Evolutionary conservation across 2,888 invertebrate species (phyloP).

Genomic region (Harmothoe impar): DNA sequence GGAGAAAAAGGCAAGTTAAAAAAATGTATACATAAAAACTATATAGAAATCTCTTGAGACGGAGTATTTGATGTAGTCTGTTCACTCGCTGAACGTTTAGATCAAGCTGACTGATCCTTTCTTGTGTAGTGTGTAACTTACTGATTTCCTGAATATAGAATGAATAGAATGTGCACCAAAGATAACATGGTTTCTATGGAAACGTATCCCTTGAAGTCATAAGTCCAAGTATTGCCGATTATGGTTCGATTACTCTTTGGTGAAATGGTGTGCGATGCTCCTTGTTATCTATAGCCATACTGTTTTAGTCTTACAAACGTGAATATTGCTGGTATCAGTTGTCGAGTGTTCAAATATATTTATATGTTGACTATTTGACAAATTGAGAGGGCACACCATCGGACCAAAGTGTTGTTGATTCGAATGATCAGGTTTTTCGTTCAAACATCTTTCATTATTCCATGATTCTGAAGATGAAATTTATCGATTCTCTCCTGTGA

Average conservation of each 20-base stretch:
- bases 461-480: neutral
- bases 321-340: neutral
- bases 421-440: neutral
- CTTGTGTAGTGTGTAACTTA: neutral
- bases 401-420: constrained; percentile 33
- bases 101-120: neutral
- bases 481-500: neutral
- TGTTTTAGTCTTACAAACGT: neutral
- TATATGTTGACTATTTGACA: neutral
- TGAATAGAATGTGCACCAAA: neutral
- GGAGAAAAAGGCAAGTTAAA: neutral
- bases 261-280: constrained; percentile 19
- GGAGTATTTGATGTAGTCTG: no score
- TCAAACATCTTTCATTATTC: neutral
- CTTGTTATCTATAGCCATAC: neutral
- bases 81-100: neutral
- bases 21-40: no score
- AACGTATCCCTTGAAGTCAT: neutral
- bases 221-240: neutral
- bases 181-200: neutral
- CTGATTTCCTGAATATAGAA: neutral
- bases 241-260: constrained; percentile 2
- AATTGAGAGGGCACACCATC: constrained; percentile 22
- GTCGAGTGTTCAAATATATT: neutral
- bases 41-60: no score